phyloP scores from a whole-genome alignment of 2,888 invertebrate species.

The Caenorhabditis becei region DNA sequence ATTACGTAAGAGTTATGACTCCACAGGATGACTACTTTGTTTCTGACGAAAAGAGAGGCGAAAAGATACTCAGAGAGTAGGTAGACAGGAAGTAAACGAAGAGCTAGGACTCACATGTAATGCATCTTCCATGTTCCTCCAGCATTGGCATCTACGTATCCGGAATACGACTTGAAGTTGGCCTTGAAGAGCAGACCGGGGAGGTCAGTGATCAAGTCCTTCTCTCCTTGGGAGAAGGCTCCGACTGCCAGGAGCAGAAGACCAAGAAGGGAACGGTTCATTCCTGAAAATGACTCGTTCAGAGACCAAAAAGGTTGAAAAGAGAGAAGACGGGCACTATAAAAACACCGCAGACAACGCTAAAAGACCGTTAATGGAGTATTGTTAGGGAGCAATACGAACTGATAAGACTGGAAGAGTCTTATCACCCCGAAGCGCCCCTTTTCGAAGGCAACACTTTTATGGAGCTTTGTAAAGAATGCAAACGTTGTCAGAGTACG shows the following conservation, averaged over 20 bases:
- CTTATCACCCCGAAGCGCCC: constrained; percentile 14
- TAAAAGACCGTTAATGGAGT: constrained; percentile 8
- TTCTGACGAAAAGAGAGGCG: constrained; percentile 21
- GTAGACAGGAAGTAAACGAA: neutral
- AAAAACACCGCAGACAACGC: neutral
- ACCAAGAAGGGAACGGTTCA: constrained; percentile 45
- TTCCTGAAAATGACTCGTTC: constrained; percentile 26
- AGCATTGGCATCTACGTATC: constrained; percentile 82
- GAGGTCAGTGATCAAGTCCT: constrained; percentile 78
- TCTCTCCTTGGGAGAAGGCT: constrained; percentile 49
- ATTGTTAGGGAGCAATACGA: neutral
- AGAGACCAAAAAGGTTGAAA: neutral
- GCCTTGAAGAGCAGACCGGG: constrained; percentile 82
- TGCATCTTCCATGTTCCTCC: constrained; percentile 82
- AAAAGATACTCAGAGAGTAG: constrained; percentile 6
- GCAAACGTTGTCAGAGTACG: constrained; percentile 2
- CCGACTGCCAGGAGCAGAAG: constrained; percentile 25
- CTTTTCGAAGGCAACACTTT: constrained; percentile 25
- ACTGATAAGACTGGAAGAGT: constrained; percentile 20
- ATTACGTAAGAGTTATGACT: constrained; percentile 53
- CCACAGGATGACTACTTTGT: constrained; percentile 27
- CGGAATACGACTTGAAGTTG: constrained; percentile 83
- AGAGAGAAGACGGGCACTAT: constrained; percentile 1
- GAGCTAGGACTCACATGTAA: constrained; percentile 83
- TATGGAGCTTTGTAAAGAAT: constrained; percentile 5